Percentiles rank a stretch among this genome's conserved stretches.
phyloP scores from a whole-genome alignment of 2,797 vertebrate genomes.

The Poeciliopsis paucimaculata region DNA sequence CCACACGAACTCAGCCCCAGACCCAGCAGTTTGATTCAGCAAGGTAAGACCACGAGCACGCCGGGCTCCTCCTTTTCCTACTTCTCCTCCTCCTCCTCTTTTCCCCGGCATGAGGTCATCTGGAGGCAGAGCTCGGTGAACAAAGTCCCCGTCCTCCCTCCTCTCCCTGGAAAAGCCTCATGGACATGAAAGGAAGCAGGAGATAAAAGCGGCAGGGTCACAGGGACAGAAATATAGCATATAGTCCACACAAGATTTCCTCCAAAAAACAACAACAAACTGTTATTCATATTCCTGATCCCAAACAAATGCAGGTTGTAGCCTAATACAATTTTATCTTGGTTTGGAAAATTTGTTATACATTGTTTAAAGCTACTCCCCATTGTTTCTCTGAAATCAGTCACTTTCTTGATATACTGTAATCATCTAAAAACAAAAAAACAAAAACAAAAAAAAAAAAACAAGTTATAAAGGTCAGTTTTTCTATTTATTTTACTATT shows the following conservation, averaged over 20 bases:
- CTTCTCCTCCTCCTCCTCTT: conserved; percentile 6
- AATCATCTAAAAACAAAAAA: not conserved
- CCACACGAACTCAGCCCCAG: conserved; percentile 58
- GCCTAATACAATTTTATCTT: not conserved
- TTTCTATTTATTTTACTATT: not conserved
- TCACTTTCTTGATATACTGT: not conserved
- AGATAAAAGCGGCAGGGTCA: conserved; percentile 12
- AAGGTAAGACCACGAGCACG: conserved; percentile 57
- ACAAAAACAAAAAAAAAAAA: not conserved
- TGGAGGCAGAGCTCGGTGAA: conserved; percentile 31
- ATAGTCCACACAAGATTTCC: not conserved
- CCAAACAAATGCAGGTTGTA: not conserved
- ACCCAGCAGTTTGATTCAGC: conserved; percentile 54
- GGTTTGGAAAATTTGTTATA: not conserved
- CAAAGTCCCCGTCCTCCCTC: conserved; percentile 11
- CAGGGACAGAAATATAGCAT: no score
- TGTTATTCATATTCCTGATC: not conserved
- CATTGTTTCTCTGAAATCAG: not conserved
- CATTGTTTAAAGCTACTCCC: not conserved
- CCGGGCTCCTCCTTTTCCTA: conserved; percentile 59
- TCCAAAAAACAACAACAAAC: not conserved
- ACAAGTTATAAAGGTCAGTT: not conserved
- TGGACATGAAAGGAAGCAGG: conserved; percentile 40
- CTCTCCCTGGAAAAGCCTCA: conserved; percentile 44
- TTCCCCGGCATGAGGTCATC: conserved; percentile 74